Conservation (phyloP, 2,888 invertebrate genomes). For the Dolichopus griseipennis region DNA sequence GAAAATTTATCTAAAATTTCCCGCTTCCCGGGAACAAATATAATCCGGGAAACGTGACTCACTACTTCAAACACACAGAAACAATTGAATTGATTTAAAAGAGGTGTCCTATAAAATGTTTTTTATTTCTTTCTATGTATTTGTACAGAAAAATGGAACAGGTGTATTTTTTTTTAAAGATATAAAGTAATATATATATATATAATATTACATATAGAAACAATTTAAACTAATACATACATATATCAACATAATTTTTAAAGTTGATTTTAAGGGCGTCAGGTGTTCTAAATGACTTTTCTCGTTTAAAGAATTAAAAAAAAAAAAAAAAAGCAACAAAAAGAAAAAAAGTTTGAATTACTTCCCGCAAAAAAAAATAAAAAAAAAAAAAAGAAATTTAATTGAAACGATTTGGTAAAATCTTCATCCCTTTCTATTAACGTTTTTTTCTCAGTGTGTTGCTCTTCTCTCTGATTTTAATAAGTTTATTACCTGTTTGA, state of each 20-base stretch:
- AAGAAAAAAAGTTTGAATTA: neutral
- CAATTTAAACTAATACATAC: neutral
- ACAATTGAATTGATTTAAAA: neutral
- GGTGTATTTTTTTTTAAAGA: neutral
- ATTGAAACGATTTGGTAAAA: slow-evolving; percentile 1
- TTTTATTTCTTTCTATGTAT: neutral
- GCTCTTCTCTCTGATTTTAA: neutral
- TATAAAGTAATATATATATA: too few relatives aligned
- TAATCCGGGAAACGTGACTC: too few relatives aligned
- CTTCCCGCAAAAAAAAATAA: neutral
- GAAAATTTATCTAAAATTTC: too few relatives aligned
- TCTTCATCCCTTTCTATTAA: neutral
- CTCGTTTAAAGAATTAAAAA: neutral
- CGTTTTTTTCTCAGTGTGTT: neutral
- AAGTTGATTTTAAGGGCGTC: neutral
- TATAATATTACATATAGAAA: too few relatives aligned
- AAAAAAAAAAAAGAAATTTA: neutral
- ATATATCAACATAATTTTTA: neutral
- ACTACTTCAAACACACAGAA: too few relatives aligned
- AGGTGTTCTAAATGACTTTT: slow-evolving; percentile 3
- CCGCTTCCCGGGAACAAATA: too few relatives aligned
- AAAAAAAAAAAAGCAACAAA: neutral
- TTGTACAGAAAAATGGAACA: neutral
- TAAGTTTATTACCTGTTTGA: neutral
- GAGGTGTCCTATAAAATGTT: neutral